phyloP scores from a whole-genome alignment of 1,140 invertebrate genomes.

The Brachionus rotundiformis region DNA sequence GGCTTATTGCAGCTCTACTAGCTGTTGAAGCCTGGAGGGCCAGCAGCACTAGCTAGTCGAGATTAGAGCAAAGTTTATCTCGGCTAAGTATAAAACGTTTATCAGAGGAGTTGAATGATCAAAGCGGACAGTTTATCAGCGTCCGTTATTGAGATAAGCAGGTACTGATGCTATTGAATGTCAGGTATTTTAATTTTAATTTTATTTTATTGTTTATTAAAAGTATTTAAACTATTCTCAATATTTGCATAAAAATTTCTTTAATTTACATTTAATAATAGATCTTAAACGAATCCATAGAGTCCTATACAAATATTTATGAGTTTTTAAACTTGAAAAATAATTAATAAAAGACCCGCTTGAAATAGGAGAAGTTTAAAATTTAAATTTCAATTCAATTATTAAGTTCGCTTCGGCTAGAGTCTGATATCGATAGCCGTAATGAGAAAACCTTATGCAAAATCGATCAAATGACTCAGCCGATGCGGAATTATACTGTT shows the following conservation, averaged over 20 bases:
- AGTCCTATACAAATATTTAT: constrained; percentile 12
- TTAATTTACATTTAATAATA: constrained; percentile 9
- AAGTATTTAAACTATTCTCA: constrained; percentile 45
- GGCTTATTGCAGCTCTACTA: constrained; percentile 3
- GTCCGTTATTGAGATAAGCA: constrained; percentile 30
- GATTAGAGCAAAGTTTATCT: constrained; percentile 31
- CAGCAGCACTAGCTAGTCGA: background rate
- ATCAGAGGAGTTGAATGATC: constrained; percentile 38
- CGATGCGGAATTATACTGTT: constrained; percentile 32
- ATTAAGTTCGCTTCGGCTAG: background rate
- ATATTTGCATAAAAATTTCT: constrained; percentile 46
- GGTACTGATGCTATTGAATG: constrained; percentile 1
- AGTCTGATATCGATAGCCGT: constrained; percentile 19
- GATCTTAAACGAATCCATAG: background rate
- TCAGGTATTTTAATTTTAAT: constrained; percentile 30
- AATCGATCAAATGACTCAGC: constrained; percentile 11
- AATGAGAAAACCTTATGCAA: constrained; percentile 37
- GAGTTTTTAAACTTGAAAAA: background rate
- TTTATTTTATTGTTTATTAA: constrained; percentile 10
- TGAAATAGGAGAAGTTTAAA: constrained; percentile 40
- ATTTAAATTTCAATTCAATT: constrained; percentile 24
- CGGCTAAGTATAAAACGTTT: background rate
- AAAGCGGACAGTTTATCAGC: constrained; percentile 11
- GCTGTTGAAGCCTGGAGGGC: constrained; percentile 12
- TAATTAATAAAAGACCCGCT: background rate